Evolutionary conservation across 2,113 vertebrate species (phyloP), one percentile per base, ranked within the genome.

Genomic region (Corythoichthys haematopterus): DNA sequence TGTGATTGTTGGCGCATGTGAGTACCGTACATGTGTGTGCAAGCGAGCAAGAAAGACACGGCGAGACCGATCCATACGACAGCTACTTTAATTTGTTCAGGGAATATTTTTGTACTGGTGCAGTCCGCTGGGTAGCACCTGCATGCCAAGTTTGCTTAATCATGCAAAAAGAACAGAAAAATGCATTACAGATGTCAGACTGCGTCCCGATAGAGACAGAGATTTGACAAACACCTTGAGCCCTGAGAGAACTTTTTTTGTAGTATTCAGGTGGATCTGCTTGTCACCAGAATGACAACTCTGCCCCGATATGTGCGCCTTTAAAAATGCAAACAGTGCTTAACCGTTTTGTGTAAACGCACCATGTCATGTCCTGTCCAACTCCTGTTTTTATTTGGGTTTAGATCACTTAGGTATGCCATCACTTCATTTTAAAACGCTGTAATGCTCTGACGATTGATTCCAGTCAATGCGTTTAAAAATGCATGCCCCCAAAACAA

Each of bases 91-190:
- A 91, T 91, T 90, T 91, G 89, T 88, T 91, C 75, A 64, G 90
- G 90, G 90, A 91, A 90, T 91, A 89, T 86, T 85, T 71, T 88
- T 82, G 86, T 86, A 80, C 78, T 75, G 80, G 82, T 76, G 79
- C 84, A 83, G 82, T 88, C 87, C 83, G 66, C 78, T 85, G 85
- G 86, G 88, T 76, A 86, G 80, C 88, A 91, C 89, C 88, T 90
- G 90, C 85, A 84, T 85, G 84, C 87, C 89, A 90, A 88, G 87
- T 90, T 89, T 88, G 88, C 90, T 90, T 91, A 90, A 91, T 90
- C 90, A 89, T 90, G 88, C 90, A 90, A 89, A 90, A 91, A 88
- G 82, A 87, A 86, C 82, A 86, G 80, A 85, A 85, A 90, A 87
- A 90, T 85, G 81, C 84, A 89, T 88, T 88, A 82, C 82, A 84